A percentile compares a stretch with the other conserved stretches of the same genome.
Evolutionary conservation across 2,797 vertebrate genomes (phyloP).

Genomic region (Manis crassicaudata): DNA sequence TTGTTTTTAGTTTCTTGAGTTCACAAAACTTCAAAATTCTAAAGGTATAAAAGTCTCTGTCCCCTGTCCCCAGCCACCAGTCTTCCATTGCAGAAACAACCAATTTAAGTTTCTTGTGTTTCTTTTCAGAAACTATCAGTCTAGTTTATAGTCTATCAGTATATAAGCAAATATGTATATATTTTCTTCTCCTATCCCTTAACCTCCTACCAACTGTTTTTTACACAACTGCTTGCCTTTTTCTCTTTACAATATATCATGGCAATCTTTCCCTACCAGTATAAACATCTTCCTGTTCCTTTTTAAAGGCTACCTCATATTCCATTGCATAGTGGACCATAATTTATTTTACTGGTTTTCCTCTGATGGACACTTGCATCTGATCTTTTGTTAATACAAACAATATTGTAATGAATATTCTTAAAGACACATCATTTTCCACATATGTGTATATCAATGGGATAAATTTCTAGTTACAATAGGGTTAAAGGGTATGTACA

Average conservation of each 20-base stretch:
- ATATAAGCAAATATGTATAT: background rate
- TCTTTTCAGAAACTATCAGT: slow-evolving; percentile 11
- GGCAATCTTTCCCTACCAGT: background rate
- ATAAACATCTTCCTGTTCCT: background rate
- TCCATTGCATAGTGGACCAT: background rate
- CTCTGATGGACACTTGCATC: background rate
- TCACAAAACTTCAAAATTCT: background rate
- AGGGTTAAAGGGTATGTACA: background rate
- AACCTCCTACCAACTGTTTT: background rate
- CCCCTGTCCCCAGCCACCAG: background rate
- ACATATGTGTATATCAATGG: background rate
- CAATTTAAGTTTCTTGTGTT: background rate
- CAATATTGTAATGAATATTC: background rate
- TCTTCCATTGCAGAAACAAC: background rate
- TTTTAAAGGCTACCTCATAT: background rate
- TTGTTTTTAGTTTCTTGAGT: background rate
- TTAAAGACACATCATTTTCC: slow-evolving; percentile 4
- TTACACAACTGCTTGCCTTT: background rate
- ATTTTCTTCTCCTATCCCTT: background rate
- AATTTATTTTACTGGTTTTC: slow-evolving; percentile 16
- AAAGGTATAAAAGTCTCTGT: background rate
- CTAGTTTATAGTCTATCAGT: background rate
- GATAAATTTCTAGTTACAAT: slow-evolving; percentile 3
- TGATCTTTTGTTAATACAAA: slow-evolving; percentile 27
- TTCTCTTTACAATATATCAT: background rate